phyloP scores from a whole-genome alignment of 2,113 vertebrate species.

The Myanophis thanlyinensis region DNA sequence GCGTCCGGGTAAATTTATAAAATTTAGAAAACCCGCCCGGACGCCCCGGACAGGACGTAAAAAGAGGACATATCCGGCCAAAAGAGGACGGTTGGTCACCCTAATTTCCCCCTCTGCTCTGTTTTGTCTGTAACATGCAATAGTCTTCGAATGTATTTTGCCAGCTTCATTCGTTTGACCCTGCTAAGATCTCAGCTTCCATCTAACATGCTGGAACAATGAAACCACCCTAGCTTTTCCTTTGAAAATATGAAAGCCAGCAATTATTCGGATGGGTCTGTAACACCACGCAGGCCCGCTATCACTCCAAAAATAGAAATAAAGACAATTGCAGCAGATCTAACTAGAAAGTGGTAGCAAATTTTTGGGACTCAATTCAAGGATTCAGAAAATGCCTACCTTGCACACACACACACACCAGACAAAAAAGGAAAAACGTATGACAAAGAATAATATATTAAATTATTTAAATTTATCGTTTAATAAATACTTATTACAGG shows the following conservation, averaged over 20 bases:
- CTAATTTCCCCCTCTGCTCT: neutral
- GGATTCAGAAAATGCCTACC: neutral
- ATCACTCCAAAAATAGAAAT: neutral
- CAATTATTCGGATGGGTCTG: neutral
- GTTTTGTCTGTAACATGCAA: neutral
- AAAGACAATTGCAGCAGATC: neutral
- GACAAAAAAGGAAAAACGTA: neutral
- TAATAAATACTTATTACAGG: neutral
- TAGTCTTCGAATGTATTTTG: neutral
- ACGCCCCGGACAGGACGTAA: too few relatives aligned
- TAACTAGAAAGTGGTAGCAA: neutral
- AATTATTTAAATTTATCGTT: neutral
- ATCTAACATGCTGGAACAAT: neutral
- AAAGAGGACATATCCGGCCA: too few relatives aligned
- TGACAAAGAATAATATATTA: neutral
- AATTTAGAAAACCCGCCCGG: too few relatives aligned
- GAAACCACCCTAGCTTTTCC: neutral
- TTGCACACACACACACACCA: neutral
- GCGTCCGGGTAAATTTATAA: too few relatives aligned
- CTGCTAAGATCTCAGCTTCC: neutral
- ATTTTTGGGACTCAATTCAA: neutral
- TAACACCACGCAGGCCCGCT: neutral
- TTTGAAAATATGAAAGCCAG: neutral
- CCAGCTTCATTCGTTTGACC: neutral
- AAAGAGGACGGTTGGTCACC: too few relatives aligned